Evolutionary conservation across 1,140 invertebrate species (phyloP).

Genomic region (Papilio polytes): DNA sequence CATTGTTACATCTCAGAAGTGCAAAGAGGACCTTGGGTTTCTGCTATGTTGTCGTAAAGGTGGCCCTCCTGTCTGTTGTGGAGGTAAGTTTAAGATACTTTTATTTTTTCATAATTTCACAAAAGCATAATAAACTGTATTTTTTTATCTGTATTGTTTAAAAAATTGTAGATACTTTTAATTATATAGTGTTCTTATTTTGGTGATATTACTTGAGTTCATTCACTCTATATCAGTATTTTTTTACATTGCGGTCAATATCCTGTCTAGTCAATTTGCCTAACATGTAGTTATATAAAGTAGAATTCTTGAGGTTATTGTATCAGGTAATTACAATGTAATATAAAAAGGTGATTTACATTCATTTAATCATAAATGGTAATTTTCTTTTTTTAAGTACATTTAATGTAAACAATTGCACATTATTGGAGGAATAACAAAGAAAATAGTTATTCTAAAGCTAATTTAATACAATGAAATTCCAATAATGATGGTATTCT

Average conservation of each 20-base stretch:
- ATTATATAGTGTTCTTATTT: not conserved
- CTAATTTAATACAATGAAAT: not conserved
- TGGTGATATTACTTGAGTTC: not conserved
- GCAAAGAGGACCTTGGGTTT: conserved; percentile 95
- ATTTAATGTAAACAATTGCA: not conserved
- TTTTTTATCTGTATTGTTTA: too few species aligned
- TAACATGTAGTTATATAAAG: too few species aligned
- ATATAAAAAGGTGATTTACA: not conserved
- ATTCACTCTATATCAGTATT: not conserved
- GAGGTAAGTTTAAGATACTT: conserved; percentile 67
- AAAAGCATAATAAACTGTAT: too few species aligned
- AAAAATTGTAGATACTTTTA: too few species aligned
- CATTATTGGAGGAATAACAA: not conserved
- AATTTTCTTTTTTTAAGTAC: not conserved
- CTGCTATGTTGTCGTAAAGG: conserved; percentile 98
- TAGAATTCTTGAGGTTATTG: not conserved
- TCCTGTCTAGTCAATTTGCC: not conserved
- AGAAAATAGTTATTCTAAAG: not conserved
- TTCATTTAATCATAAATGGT: not conserved
- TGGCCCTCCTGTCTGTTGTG: conserved; percentile 76
- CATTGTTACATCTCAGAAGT: conserved; percentile 90
- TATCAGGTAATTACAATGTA: not conserved
- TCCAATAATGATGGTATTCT: not conserved
- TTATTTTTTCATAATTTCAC: too few species aligned
- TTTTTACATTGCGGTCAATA: not conserved